Evolutionary conservation across 2,888 invertebrate species (phyloP).

Genomic region (Fabriciana adippe): DNA sequence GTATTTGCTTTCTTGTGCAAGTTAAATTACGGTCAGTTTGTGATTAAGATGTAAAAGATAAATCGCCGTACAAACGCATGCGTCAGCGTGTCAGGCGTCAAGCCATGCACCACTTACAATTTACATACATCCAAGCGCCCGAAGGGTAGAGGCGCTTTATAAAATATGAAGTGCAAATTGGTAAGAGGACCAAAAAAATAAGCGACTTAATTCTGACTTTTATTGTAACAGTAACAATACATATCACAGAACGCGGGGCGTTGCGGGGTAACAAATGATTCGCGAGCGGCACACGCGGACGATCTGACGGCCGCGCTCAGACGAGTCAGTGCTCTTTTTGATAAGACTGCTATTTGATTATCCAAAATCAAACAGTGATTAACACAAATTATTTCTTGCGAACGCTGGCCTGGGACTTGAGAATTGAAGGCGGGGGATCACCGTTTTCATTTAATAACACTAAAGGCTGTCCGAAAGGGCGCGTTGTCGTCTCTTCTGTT

Average conservation of each 20-base stretch:
- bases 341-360: constrained; percentile 48
- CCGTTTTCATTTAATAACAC: constrained; percentile 84
- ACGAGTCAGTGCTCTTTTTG: constrained; percentile 63
- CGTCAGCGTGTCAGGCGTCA: constrained; percentile 66
- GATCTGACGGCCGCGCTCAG: constrained; percentile 62
- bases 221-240: constrained; percentile 82
- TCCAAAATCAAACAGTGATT: constrained; percentile 37
- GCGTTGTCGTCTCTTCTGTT: constrained; percentile 82
- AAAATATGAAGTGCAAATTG: constrained; percentile 55
- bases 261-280: constrained; percentile 72
- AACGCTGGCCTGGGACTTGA: constrained; percentile 78
- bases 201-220: constrained; percentile 67
- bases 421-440: constrained; percentile 78
- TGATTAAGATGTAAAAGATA: constrained; percentile 44
- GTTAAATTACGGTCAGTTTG: constrained; percentile 45
- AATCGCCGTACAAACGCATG: constrained; percentile 69
- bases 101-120: constrained; percentile 78
- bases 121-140: constrained; percentile 57
- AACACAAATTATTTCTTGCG: constrained; percentile 73
- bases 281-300: constrained; percentile 62
- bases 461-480: constrained; percentile 91
- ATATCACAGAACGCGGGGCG: constrained; percentile 83
- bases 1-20: constrained; percentile 56
- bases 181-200: constrained; percentile 65
- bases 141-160: constrained; percentile 56